Evolutionary conservation across 2,797 vertebrate species (phyloP), one percentile per base, ranked within the genome.

Genomic region (Acomys russatus): DNA sequence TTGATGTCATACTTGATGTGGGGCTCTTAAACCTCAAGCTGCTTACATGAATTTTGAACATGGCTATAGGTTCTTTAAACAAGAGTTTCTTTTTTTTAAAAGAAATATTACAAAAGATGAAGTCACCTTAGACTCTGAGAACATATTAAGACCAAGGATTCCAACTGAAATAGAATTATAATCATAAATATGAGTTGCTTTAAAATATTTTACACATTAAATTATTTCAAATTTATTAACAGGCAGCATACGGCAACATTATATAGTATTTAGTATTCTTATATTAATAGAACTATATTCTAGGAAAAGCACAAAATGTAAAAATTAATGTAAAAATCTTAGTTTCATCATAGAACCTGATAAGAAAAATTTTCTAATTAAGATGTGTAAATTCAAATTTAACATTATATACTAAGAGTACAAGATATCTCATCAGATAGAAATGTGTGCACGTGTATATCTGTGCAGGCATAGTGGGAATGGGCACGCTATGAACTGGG

Each of bases 121-220:
- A 18, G 44, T 86, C 64, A 87, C 64, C 74, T 78, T 63, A 90
- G 56, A 33, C 12, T 71, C 35, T 44, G 30, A 44, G 30, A 54
- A 80, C 17, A 90, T 83, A 96, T 71, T 93, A 88, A 11, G 33
- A 54, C 11, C 3, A 33, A 82, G 22, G 10, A 3, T 84, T 95
- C 23, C 38, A 86, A 73, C 33, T 49, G n/a, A 38, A 94, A 87
- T 85, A 30, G n/a, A 10, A 74, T 80, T 94, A 91, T 93, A 61
- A 23, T 70, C 54, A 68, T 84, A 88, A 96, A 61, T 6, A 91
- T 25, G 49, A 77, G 8, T 6, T 38, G 10, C 89, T 90, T 93
- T 90, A 51, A 74, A 95, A 91, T 64, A 93, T 88, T 96, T 94
- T 87, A 95, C 93, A 87, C 68, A 68, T 90, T 95, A 68, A 87